Conservation (phyloP, 2,797 vertebrate genomes). For the Pygocentrus nattereri region DNA sequence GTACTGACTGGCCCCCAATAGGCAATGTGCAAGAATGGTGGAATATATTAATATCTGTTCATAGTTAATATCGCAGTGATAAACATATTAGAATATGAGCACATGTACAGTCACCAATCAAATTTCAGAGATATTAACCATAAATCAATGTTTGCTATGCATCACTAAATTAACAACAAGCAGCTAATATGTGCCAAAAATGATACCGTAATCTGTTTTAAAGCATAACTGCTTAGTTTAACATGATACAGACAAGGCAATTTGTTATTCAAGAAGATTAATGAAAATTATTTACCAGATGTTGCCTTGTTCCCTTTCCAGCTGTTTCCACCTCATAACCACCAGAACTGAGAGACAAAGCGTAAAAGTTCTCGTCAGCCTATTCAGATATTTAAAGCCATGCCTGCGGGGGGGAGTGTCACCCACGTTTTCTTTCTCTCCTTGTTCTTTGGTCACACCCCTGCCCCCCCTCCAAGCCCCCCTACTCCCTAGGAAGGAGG, state of each 20-base stretch:
- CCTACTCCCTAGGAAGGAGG: constrained; percentile 36
- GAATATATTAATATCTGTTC: no score
- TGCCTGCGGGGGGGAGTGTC: constrained; percentile 33
- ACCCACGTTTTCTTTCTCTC: constrained; percentile 8
- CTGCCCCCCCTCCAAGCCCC: background rate
- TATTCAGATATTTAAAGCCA: constrained; percentile 45
- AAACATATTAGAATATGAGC: no score
- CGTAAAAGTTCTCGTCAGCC: constrained; percentile 19
- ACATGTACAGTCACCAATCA: no score
- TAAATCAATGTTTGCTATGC: no score
- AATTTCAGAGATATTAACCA: no score
- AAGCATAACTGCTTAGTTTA: no score
- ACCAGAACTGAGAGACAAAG: background rate
- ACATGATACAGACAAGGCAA: background rate
- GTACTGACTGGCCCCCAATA: no score
- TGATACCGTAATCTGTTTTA: no score
- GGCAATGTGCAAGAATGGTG: no score
- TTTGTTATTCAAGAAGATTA: background rate
- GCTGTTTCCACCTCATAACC: constrained; percentile 37
- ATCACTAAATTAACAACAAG: no score
- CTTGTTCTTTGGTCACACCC: background rate
- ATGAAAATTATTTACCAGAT: constrained; percentile 46
- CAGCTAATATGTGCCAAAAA: no score
- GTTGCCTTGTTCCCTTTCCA: constrained; percentile 23
- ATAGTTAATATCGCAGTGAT: no score